Conservation (phyloP, 2,888 invertebrate species). For the Branchipolynoe longqiensis region DNA sequence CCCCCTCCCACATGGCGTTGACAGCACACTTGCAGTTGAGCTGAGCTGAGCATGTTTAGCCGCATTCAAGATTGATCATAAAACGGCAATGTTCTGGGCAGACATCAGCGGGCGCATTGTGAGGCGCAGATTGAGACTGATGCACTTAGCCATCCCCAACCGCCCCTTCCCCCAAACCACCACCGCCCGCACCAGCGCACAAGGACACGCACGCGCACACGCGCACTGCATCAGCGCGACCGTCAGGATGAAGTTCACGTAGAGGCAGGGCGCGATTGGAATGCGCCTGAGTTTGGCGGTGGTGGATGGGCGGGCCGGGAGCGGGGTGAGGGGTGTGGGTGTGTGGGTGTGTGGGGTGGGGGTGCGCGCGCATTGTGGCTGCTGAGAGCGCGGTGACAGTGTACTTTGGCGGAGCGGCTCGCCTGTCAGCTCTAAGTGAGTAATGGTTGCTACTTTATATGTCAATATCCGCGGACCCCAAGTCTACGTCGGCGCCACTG, state of each 20-base stretch:
- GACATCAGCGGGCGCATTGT: neutral
- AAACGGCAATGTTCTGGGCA: slow-evolving; percentile 9
- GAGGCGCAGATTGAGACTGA: neutral
- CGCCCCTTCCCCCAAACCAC: neutral
- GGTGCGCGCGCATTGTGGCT: neutral
- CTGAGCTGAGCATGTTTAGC: slow-evolving; percentile 1
- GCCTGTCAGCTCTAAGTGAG: slow-evolving; percentile 38
- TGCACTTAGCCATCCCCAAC: slow-evolving; percentile 6
- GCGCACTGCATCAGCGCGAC: neutral
- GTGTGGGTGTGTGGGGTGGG: neutral
- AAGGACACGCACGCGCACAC: neutral
- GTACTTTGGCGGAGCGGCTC: slow-evolving; percentile 33
- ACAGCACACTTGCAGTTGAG: neutral
- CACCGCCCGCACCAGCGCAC: neutral
- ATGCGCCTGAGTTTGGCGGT: neutral
- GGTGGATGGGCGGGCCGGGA: neutral
- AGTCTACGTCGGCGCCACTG: neutral
- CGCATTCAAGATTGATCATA: slow-evolving; percentile 13
- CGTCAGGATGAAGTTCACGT: slow-evolving; percentile 16
- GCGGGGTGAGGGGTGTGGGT: neutral
- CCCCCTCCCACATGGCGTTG: neutral
- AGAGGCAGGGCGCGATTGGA: slow-evolving; percentile 4
- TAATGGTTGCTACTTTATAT: slow-evolving; percentile 46
- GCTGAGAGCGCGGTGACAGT: slow-evolving; percentile 37
- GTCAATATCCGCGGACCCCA: slow-evolving; percentile 33